phyloP scores from a whole-genome alignment of 2,113 vertebrate species.

The Petaurus breviceps region DNA sequence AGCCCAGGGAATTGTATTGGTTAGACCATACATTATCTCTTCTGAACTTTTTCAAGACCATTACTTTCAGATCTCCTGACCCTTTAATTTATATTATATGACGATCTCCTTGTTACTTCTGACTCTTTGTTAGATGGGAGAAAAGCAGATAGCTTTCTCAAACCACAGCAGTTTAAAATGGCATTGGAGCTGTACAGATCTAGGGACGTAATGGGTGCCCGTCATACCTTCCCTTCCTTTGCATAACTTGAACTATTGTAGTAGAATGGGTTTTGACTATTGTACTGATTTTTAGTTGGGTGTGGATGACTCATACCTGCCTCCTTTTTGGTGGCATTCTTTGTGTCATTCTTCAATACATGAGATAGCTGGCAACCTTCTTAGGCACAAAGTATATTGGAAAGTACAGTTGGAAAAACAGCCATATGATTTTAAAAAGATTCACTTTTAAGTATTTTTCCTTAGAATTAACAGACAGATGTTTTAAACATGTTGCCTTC shows the following conservation, averaged over 20 bases:
- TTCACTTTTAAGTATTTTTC: neutral
- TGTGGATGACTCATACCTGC: neutral
- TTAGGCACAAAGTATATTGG: neutral
- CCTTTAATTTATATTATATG: neutral
- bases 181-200: no score
- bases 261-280: neutral
- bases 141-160: no score
- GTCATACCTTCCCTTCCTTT: neutral
- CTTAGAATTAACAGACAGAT: neutral
- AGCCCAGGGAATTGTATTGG: neutral
- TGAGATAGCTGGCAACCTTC: neutral
- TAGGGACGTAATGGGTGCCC: neutral
- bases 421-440: neutral
- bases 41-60: conserved; percentile 4
- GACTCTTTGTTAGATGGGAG: neutral
- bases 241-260: neutral
- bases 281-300: neutral
- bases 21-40: neutral
- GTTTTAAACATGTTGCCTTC: no score
- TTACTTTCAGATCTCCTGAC: conserved; percentile 4
- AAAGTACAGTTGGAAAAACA: no score
- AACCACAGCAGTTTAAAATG: no score
- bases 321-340: neutral
- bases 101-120: neutral
- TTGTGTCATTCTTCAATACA: neutral